Evolutionary conservation across 2,797 vertebrate species (phyloP).

Genomic region (Lepus townsendii): DNA sequence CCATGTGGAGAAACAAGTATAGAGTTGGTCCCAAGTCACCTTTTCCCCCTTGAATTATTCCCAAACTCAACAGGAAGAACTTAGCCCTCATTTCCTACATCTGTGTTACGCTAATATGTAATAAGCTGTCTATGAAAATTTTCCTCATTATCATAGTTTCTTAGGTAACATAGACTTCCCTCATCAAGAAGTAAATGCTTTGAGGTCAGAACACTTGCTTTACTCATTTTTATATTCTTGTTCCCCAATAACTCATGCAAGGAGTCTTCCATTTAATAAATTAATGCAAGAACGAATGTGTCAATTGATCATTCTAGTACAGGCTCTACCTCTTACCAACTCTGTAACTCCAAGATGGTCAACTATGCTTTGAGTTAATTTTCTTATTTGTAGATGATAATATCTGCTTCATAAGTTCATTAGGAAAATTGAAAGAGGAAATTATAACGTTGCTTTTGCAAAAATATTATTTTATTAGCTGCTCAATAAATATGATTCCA

Average conservation of each 20-base stretch:
- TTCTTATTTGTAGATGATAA: background rate
- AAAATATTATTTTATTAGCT: background rate
- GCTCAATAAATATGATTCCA: background rate
- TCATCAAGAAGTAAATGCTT: background rate
- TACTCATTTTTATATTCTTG: background rate
- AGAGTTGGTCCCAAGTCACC: conserved; percentile 1
- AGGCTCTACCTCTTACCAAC: background rate
- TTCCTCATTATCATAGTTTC: background rate
- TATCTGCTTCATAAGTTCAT: background rate
- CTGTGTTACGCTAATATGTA: background rate
- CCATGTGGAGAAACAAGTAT: background rate
- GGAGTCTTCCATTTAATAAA: background rate
- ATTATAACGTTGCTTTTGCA: background rate
- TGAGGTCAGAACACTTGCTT: background rate
- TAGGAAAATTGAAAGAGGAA: background rate
- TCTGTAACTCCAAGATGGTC: background rate
- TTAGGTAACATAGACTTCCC: background rate
- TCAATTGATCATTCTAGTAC: background rate
- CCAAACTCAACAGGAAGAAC: background rate
- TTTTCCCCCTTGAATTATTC: conserved; percentile 20
- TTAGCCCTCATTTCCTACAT: conserved; percentile 5
- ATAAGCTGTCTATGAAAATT: background rate
- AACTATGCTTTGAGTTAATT: background rate
- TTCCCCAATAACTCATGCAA: background rate
- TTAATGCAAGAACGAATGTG: background rate